Percentiles rank a stretch among this genome's conserved stretches.
These are phyloP conservation scores for Ophioninae sp. DNA, from an alignment of 2,888 invertebrate species.

Conservation along the genomic window DNA sequence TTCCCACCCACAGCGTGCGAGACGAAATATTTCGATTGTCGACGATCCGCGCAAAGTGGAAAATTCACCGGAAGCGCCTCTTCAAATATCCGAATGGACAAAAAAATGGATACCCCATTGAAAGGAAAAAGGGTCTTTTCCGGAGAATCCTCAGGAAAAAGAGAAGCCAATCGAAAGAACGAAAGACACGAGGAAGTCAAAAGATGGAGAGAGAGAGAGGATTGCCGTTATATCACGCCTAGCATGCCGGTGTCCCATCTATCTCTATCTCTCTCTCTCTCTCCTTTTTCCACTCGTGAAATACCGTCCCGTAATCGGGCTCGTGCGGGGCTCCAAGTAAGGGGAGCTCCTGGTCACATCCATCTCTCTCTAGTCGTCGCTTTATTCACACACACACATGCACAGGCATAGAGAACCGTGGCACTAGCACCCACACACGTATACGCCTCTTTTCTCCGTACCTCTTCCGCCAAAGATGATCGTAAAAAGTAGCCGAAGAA, in stretches of 20 bases:
- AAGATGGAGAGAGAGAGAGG: slow-evolving; percentile 58
- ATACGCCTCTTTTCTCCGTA: slow-evolving; percentile 30
- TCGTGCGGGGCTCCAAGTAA: slow-evolving; percentile 59
- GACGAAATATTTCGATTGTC: not conserved
- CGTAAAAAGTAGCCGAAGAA: slow-evolving; percentile 36
- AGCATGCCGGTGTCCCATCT: slow-evolving; percentile 43
- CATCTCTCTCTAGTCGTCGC: slow-evolving; percentile 45
- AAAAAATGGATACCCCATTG: not conserved
- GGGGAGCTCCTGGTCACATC: slow-evolving; percentile 58
- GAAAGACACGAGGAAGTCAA: slow-evolving; percentile 32
- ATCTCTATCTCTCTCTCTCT: slow-evolving; percentile 38
- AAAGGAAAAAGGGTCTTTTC: not conserved
- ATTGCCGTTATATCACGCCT: slow-evolving; percentile 73
- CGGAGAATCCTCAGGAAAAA: slow-evolving; percentile 19
- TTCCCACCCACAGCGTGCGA: not conserved
- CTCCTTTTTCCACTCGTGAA: slow-evolving; percentile 45
- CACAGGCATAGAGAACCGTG: not conserved
- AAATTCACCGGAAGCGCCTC: not conserved
- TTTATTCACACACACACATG: slow-evolving; percentile 26
- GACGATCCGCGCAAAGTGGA: not conserved
- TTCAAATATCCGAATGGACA: not conserved
- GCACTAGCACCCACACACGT: slow-evolving; percentile 15
- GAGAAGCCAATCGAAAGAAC: slow-evolving; percentile 36
- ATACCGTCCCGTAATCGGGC: slow-evolving; percentile 60
- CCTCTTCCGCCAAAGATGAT: slow-evolving; percentile 37